Evolutionary conservation across 2,888 invertebrate species (phyloP).

Genomic region (Tetranychus piercei): DNA sequence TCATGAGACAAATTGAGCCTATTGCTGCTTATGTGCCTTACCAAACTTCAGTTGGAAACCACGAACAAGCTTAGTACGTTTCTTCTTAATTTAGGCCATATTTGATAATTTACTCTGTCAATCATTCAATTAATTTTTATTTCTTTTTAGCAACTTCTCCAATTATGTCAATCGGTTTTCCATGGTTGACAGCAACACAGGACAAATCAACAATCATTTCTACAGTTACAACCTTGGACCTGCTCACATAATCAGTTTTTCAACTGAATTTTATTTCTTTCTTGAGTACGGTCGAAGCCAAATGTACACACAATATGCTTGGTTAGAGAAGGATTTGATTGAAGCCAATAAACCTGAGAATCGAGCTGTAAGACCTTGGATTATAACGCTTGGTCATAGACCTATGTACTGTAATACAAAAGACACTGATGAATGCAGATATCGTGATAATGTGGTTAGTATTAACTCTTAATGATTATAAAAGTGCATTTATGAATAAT

Average conservation of each 20-base stretch:
- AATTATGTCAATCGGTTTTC: conserved; percentile 76
- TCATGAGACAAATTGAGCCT: conserved; percentile 76
- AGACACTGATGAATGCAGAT: conserved; percentile 42
- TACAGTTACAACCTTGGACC: conserved; percentile 76
- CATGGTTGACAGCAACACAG: conserved; percentile 47
- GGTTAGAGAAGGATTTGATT: conserved; percentile 32
- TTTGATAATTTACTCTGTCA: neutral
- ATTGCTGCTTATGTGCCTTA: conserved; percentile 77
- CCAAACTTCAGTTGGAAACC: conserved; percentile 66
- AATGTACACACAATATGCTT: conserved; percentile 35
- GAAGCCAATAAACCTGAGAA: conserved; percentile 28
- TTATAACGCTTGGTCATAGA: conserved; percentile 32
- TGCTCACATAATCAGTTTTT: conserved; percentile 69
- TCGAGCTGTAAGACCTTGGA: conserved; percentile 30
- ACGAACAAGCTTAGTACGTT: conserved; percentile 43
- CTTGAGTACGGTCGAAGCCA: conserved; percentile 47
- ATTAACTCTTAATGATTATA: conserved; percentile 11
- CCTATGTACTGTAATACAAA: conserved; percentile 42
- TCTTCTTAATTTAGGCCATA: neutral
- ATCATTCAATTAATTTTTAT: conserved; percentile 27
- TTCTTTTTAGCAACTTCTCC: conserved; percentile 59
- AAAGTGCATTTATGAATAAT: conserved; percentile 26
- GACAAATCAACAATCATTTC: conserved; percentile 35
- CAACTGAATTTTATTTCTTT: conserved; percentile 86
- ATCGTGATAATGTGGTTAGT: conserved; percentile 38